Base-by-base conservation (phyloP, 2,113 vertebrate species). In the Hydrolagus affinis region DNA sequence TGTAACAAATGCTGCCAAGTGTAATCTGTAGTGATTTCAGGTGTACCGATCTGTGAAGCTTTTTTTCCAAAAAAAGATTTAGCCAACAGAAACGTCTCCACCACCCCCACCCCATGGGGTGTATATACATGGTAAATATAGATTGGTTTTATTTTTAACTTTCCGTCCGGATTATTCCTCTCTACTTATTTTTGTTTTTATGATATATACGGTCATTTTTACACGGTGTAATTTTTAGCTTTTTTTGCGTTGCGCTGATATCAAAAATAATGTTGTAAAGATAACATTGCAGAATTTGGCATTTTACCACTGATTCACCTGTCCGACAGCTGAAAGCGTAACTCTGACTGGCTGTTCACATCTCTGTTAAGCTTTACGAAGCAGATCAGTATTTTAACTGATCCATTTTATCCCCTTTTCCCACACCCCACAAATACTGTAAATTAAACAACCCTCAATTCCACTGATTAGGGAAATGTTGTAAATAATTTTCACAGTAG, bases 231-330 rank as follows among this genome's bases (percentile, higher is more conserved):
- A 44, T 56, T 17, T 75, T 75, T 56, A 17, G 32, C 6, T 19
- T 62, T 25, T 75, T 75, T 56, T 32, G 32, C 15, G 28, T 62
- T 25, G 30, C 62, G 66, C 78, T 62, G 66, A 32, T 66, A 83
- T 28, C 25, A 83, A 83, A 19, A 66, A 28, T 83, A 83, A 83
- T 25, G 28, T 28, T 19, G 59, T 25, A 44, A 6, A 44, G 6
- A 44, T 62, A 83, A 83, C 21, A 66, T 66, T 83, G 15, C 78
- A 68, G 78, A 83, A 66, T 66, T 62, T 66, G 78, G 60, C 62
- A 68, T 21, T 32, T 83, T 62, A 83, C 60, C 62, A 19, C 66
- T 19, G 66, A 83, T 83, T 68, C 60, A 83, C 78, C 62, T 10
- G 78, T 15, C 14, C 78, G 32, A 66, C 77, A 6, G 8, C 60